phyloP scores from a whole-genome alignment of 2,113 vertebrate species.

The Clarias magur region DNA sequence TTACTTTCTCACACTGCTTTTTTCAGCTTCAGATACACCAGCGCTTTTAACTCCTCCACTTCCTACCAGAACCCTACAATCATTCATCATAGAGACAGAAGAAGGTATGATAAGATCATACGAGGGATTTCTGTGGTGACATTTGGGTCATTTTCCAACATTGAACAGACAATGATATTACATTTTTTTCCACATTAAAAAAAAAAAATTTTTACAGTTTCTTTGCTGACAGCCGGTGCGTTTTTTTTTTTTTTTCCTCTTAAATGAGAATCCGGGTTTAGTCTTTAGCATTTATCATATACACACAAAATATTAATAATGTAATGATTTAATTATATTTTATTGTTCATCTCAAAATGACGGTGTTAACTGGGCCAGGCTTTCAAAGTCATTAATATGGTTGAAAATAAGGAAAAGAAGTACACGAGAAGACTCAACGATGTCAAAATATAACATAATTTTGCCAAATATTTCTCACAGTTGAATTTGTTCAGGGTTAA shows the following conservation, averaged over 20 bases:
- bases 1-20: not conserved
- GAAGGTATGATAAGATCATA: conserved; percentile 66
- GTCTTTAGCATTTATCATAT: not conserved
- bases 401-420: not conserved
- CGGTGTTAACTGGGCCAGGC: not conserved
- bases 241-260: not conserved
- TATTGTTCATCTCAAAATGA: not conserved
- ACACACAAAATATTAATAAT: not conserved
- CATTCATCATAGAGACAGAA: conserved; percentile 74
- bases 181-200: too few species aligned
- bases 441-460: not conserved
- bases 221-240: not conserved
- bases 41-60: conserved; percentile 61
- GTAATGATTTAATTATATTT: not conserved
- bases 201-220: too few species aligned
- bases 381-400: not conserved
- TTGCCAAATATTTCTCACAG: not conserved
- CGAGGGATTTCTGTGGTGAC: not conserved
- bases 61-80: conserved; percentile 80
- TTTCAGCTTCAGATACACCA: not conserved
- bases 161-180: not conserved
- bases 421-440: not conserved
- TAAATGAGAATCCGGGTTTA: not conserved
- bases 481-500: not conserved
- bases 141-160: not conserved